A percentile compares a stretch with the other conserved stretches of the same genome.
These are phyloP conservation scores for Geothlypis trichas DNA, from an alignment of 2,113 vertebrate genomes.

Conservation along the genomic window DNA sequence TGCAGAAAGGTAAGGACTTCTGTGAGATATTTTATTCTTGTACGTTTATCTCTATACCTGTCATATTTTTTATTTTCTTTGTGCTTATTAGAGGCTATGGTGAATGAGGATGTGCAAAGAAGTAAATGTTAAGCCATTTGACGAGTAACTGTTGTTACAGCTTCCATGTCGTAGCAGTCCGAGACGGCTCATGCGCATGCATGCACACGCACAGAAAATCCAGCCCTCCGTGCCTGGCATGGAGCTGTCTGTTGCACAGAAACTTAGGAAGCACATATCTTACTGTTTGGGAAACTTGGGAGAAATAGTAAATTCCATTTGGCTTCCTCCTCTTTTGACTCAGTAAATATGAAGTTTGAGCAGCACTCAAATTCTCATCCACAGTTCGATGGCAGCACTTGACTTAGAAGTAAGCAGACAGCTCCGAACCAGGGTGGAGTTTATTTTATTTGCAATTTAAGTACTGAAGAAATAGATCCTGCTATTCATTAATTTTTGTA, in stretches of 20 bases:
- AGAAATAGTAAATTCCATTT: conserved; percentile 39
- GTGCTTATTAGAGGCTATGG: conserved; percentile 60
- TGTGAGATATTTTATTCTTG: conserved; percentile 26
- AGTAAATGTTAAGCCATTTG: conserved; percentile 54
- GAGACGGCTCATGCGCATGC: conserved; percentile 45
- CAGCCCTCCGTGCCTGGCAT: conserved; percentile 68
- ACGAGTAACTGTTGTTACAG: conserved; percentile 36
- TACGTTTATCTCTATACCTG: conserved; percentile 44
- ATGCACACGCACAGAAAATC: conserved; percentile 36
- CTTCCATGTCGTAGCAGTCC: conserved; percentile 49
- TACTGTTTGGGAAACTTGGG: conserved; percentile 53
- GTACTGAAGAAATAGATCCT: conserved; percentile 89
- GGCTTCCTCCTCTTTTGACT: conserved; percentile 48
- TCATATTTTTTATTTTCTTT: background rate
- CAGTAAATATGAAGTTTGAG: conserved; percentile 24
- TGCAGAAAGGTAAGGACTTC: conserved; percentile 72
- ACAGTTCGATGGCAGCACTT: background rate
- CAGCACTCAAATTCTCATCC: conserved; percentile 30
- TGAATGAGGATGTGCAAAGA: conserved; percentile 61
- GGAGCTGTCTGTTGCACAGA: conserved; percentile 67
- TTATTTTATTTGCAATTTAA: conserved; percentile 69
- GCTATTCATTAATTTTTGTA: conserved; percentile 87
- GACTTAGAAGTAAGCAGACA: conserved; percentile 66
- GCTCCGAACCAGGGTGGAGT: conserved; percentile 70
- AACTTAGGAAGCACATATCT: conserved; percentile 46